phyloP scores from a whole-genome alignment of 2,113 vertebrate species.

The Varanus salvator region DNA sequence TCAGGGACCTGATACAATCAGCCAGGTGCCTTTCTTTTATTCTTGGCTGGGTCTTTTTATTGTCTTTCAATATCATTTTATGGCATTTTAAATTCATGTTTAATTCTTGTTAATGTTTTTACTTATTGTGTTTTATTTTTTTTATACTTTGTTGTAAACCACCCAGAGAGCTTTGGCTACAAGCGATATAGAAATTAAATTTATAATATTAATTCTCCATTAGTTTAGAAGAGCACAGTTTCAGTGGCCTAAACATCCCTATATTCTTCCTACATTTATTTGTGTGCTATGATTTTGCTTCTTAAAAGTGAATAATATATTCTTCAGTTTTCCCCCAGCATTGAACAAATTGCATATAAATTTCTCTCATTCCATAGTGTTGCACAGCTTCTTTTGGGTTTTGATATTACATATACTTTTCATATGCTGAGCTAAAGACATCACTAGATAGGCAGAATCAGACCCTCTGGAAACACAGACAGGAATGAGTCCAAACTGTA shows the following conservation, averaged over 20 bases:
- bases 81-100: too few relatives aligned
- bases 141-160: too few relatives aligned
- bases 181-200: too few relatives aligned
- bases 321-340: constrained; percentile 12
- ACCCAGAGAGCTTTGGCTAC: too few relatives aligned
- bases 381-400: constrained; percentile 22
- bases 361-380: constrained; percentile 34
- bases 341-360: rapidly evolving
- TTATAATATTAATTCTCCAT: constrained; percentile 22
- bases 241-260: neutral
- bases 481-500: neutral
- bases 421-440: neutral
- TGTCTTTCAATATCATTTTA: too few relatives aligned
- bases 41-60: too few relatives aligned
- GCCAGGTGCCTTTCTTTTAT: too few relatives aligned
- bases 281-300: neutral
- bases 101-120: too few relatives aligned
- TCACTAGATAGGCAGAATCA: neutral
- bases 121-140: too few relatives aligned
- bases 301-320: neutral
- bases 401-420: constrained; percentile 39
- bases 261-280: neutral
- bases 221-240: neutral
- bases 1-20: too few relatives aligned
- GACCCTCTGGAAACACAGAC: neutral